A percentile compares a stretch with the other conserved stretches of the same genome.
Conservation (phyloP, 2,113 vertebrate species). For the Nettapus auritus region DNA sequence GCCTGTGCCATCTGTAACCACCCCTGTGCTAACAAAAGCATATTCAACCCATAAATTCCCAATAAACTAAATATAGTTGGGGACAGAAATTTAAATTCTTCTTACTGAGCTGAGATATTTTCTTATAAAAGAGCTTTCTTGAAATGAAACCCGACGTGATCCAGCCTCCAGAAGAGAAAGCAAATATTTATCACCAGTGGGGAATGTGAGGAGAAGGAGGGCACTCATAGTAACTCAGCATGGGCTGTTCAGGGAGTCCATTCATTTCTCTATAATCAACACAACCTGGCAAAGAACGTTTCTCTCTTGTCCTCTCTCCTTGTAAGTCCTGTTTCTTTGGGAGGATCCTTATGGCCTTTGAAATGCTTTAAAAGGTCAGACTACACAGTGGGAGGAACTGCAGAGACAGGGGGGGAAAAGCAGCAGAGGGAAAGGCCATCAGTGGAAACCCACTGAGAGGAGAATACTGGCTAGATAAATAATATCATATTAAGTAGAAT, state of each 20-base stretch:
- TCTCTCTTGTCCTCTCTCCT: neutral
- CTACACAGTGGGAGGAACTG: neutral
- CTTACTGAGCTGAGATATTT: neutral
- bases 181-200: neutral
- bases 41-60: neutral
- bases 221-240: neutral
- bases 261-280: neutral
- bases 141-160: neutral
- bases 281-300: neutral
- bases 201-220: neutral
- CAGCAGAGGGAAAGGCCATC: neutral
- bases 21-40: neutral
- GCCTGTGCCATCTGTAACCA: neutral
- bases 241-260: neutral
- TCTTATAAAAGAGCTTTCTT: neutral
- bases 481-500: constrained; percentile 6
- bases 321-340: neutral
- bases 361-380: neutral
- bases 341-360: neutral
- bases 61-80: neutral
- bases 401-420: neutral
- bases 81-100: neutral
- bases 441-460: neutral
- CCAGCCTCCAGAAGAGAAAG: neutral
- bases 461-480: constrained; percentile 9